Base-by-base conservation (phyloP, 1,140 invertebrate genomes). In the Panulirus ornatus region DNA sequence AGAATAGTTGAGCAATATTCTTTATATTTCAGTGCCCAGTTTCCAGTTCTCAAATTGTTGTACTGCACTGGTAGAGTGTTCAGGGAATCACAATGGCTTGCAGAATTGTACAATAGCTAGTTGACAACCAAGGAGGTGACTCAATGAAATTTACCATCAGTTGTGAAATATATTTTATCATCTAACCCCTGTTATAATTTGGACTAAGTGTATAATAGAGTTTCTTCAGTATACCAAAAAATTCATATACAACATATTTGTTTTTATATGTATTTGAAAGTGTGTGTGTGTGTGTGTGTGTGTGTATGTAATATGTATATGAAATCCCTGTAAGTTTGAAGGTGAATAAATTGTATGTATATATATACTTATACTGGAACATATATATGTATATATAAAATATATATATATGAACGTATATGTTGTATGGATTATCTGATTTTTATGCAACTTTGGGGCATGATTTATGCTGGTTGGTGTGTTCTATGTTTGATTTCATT, bases 41-140 rank as follows among this genome's bases (percentile, higher is more conserved):
- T 47, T 78, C n/a, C 40, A 42, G 75, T 78, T 22, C 11, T 47
- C 22, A 78, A 78, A 76, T 76, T 40, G 3, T 44, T 47, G 11
- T 47, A 30, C 8, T 78, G n/a, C 34, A 36, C 40, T 83, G 88
- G 88, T 66, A 89, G 76, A 40, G 40, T 76, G 88, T 75, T 47
- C 40, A 73, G 71, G 79, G 66, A 40, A 40, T 81, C 66, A 83
- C 88, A 89, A 36, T 63, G 44, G 88, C 79, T 73, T 30, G 66
- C 58, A 89, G 63, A 89, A 66, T 89, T 89, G 88, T 89, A 84
- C 79, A 89, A 89, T 89, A 89, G 79, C 71, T 89, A 89, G 88
- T 89, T 88, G 81, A 89, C 88, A 75, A 83, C 70, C 47, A 76
- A 38, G 79, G 88, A 89, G 81, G 88, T 89, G 88, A 89, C 88